These are phyloP conservation scores for Heteronetta atricapilla DNA, from an alignment of 2,113 vertebrate genomes.

Conservation along the genomic window DNA sequence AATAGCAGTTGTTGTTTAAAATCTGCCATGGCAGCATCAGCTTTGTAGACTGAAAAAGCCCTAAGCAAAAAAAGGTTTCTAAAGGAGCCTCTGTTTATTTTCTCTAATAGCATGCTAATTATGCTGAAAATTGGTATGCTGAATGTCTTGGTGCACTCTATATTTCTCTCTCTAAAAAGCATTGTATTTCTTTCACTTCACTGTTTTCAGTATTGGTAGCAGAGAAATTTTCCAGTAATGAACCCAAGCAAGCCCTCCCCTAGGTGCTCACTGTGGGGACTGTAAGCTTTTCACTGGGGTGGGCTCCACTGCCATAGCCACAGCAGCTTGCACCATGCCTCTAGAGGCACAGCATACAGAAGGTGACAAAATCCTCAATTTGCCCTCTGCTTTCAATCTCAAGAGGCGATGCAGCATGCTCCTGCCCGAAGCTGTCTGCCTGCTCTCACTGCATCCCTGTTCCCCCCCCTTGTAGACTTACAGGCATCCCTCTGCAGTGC, in stretches of 20 bases:
- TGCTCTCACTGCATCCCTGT: neutral
- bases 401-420: neutral
- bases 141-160: neutral
- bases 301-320: neutral
- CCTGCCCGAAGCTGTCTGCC: neutral
- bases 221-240: neutral
- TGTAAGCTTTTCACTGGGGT: neutral
- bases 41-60: neutral
- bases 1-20: constrained; percentile 30
- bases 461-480: neutral
- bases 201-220: neutral
- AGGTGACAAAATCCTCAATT: fast-evolving
- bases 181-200: neutral
- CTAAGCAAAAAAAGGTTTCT: neutral
- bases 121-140: neutral
- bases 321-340: neutral
- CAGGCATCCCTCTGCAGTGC: neutral
- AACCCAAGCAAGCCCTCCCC: neutral
- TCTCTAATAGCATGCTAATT: constrained; percentile 20
- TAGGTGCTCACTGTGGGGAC: neutral
- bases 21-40: neutral
- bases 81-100: constrained; percentile 8
- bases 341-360: neutral
- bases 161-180: neutral
- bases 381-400: neutral